Base-by-base conservation (phyloP, 2,113 vertebrate genomes). In the Nibea coibor region DNA sequence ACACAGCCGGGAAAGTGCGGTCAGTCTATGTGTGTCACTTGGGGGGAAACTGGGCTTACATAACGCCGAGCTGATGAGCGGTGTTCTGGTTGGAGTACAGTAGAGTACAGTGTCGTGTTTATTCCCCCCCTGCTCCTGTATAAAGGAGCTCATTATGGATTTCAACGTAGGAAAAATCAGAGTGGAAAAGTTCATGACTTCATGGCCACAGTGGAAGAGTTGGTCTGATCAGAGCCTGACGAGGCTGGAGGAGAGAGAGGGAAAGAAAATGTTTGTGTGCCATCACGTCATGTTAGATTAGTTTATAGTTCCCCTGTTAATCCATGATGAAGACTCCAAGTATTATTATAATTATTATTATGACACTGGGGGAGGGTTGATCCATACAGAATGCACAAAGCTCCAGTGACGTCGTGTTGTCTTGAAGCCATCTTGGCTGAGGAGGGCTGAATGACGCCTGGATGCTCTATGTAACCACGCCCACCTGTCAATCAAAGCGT, bases 31-130 rank as follows among this genome's bases (percentile, higher is more conserved):
- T 17, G 68, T 65, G 61, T 62, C 83, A 83, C 39, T 82, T 61
- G 73, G 78, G 70, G 24, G 70, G 81, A 86, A 74, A 87, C 56
- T 42, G n/a, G 43, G 51, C 68, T 88, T 89, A 78, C 54, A 42
- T 81, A 91, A 87, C 22, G 4, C 43, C 19, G 68, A 66, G 61
- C 72, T 8, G 75, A 73, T 63, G 84, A 84, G 65, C 10, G 73
- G 81, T 39, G 72, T 17, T 69, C 72, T 72, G 76, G 39, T 61
- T 50, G 42, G 1, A 76, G 47, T 39, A 35, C 42, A 35, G 45
- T 53, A 43, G 54, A 4, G 43, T 45, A 42, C 26, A 71, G 31
- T 62, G 58, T 78, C 62, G 11, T 75, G 72, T 85, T 78, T 74
- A 31, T 81, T 84, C 70, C 54, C 81, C 45, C 58, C 63, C 71